Evolutionary conservation across 2,888 invertebrate species (phyloP), one percentile per base, ranked within the genome.

Genomic region (Apotomis capreana): DNA sequence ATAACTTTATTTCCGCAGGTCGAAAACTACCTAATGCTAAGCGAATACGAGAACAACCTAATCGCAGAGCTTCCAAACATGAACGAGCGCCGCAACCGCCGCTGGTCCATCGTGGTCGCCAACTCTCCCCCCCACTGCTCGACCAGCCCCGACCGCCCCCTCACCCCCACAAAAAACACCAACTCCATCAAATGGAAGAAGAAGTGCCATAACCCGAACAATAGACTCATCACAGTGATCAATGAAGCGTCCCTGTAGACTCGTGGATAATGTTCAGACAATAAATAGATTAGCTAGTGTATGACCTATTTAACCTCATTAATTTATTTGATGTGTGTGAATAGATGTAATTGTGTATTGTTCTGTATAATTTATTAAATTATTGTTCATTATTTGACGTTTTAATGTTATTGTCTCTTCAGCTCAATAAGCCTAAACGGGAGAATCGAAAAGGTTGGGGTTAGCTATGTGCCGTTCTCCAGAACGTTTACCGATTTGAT

Each of bases 1-100:
- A 26, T 26, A 26, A 52, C 64, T 69, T 5, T 75, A 80, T 78
- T 74, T 85, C 84, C n/a, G 44, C 89, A 95, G 94, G 96, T 97
- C 76, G 97, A 97, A 87, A 97, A 97, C 90, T 97, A 96, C 86
- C 91, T 97, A 80, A 97, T 97, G 96, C 94, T 97, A 76, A 96
- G 96, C 81, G 97, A 97, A 87, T 97, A 96, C 87, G 97, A 97
- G 86, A 97, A 97, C 90, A 97, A 97, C 87, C 90, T 97, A 73
- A 96, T 96, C 81, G 96, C 96, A 1, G 96, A 96, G 86, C 94
- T 96, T 90, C 96, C 96, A 26, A 95, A 95, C 79, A 92, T 96
- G 80, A 94, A 95, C 88, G 96, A 96, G 84, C 94, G 96, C 58
- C 95, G 95, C 75, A 95, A 95, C 12, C 90, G 96, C 59, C 94